These are phyloP conservation scores for Tridacna crocea DNA, from an alignment of 2,888 invertebrate genomes.

Conservation along the genomic window DNA sequence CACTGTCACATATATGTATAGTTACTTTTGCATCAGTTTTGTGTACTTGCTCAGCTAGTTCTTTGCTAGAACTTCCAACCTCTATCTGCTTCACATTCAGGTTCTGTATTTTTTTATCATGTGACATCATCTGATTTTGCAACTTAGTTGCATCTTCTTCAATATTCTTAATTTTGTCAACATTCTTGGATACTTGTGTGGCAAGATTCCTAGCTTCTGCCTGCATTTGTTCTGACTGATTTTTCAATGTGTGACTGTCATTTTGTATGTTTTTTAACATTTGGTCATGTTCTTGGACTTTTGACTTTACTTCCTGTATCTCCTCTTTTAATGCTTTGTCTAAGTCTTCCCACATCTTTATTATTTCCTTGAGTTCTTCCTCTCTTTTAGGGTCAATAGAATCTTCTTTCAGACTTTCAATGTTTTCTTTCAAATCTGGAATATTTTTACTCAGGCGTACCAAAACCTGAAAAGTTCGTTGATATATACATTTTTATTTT, in stretches of 20 bases:
- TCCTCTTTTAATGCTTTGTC: conserved; percentile 18
- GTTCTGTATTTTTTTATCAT: not conserved
- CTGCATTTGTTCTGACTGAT: not conserved
- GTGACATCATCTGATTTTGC: not conserved
- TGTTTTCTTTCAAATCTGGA: conserved; percentile 27
- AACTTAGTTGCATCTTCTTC: not conserved
- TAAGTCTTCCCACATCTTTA: conserved; percentile 24
- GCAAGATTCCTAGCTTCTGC: not conserved
- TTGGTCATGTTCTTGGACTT: not conserved
- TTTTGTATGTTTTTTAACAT: not conserved
- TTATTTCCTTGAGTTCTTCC: not conserved
- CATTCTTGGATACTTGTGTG: not conserved
- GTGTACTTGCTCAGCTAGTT: not conserved
- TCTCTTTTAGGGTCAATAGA: conserved; percentile 36
- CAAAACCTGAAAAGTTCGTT: conserved; percentile 16
- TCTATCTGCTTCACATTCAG: not conserved
- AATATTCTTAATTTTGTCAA: not conserved
- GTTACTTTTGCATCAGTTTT: not conserved
- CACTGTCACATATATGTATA: not conserved
- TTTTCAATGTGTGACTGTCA: not conserved
- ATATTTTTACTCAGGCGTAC: conserved; percentile 24
- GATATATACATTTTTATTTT: not conserved
- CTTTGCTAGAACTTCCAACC: not conserved
- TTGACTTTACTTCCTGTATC: not conserved
- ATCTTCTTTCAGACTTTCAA: conserved; percentile 8